Conservation (phyloP, 2,113 vertebrate genomes). For the Herpetotheres cachinnans region DNA sequence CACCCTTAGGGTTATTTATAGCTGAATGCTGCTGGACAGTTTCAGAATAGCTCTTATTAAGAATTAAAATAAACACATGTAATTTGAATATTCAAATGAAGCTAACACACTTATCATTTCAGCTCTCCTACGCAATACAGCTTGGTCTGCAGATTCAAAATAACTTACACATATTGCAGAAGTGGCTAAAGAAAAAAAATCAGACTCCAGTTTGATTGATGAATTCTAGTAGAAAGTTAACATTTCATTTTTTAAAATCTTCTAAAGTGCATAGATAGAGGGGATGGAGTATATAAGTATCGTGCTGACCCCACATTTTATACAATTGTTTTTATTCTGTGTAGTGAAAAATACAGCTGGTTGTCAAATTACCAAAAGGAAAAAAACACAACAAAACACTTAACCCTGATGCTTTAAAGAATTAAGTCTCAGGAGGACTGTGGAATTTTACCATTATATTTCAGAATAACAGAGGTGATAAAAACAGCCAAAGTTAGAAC, state of each 20-base stretch:
- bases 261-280: background rate
- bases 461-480: slow-evolving; percentile 68
- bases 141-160: background rate
- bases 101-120: background rate
- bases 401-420: slow-evolving; percentile 19
- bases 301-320: background rate
- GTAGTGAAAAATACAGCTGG: background rate
- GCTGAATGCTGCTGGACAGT: background rate
- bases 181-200: background rate
- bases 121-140: background rate
- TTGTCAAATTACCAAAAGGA: background rate
- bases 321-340: background rate
- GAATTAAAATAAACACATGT: background rate
- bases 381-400: background rate
- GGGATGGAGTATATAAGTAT: background rate
- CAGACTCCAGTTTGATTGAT: background rate
- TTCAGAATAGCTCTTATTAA: background rate
- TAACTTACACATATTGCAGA: background rate
- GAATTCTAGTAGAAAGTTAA: background rate
- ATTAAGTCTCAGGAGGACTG: slow-evolving; percentile 13
- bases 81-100: slow-evolving; percentile 17
- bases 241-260: background rate
- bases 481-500: slow-evolving; percentile 64
- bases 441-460: slow-evolving; percentile 65
- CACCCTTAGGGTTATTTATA: background rate